These are phyloP conservation scores for Tachypleus tridentatus DNA, from an alignment of 1,140 invertebrate species.

Conservation along the genomic window DNA sequence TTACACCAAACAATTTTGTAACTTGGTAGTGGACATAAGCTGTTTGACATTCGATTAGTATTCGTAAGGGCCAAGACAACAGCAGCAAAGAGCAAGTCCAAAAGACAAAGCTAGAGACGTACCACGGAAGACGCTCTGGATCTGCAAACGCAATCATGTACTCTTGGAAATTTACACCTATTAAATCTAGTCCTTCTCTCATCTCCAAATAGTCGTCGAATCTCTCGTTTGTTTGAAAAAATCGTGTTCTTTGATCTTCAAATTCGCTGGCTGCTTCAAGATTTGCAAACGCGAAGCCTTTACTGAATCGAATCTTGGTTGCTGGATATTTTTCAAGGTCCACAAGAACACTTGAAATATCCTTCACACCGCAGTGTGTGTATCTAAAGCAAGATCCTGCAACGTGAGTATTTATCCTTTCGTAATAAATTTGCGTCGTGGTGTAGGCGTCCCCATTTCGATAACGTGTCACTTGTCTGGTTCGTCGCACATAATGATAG, in stretches of 20 bases:
- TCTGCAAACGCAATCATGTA: constrained; percentile 53
- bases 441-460: constrained; percentile 47
- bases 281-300: constrained; percentile 29
- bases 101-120: constrained; percentile 51
- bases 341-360: constrained; percentile 58
- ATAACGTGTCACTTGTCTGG: constrained; percentile 55
- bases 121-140: constrained; percentile 47
- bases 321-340: constrained; percentile 39
- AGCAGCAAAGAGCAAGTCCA: constrained; percentile 62
- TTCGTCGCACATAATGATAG: constrained; percentile 69
- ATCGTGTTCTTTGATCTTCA: constrained; percentile 65
- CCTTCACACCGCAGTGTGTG: constrained; percentile 62
- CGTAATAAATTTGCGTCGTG: constrained; percentile 54
- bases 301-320: constrained; percentile 26
- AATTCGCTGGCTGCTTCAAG: constrained; percentile 46
- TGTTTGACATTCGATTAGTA: constrained; percentile 72
- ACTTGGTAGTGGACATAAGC: constrained; percentile 63
- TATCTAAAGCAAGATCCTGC: constrained; percentile 57
- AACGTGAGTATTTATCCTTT: constrained; percentile 66
- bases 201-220: constrained; percentile 83
- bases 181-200: constrained; percentile 67
- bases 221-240: constrained; percentile 63
- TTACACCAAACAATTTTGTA: constrained; percentile 42
- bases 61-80: constrained; percentile 68
- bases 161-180: constrained; percentile 57